phyloP scores from a whole-genome alignment of 2,113 vertebrate genomes.

The Atrichornis clamosus region DNA sequence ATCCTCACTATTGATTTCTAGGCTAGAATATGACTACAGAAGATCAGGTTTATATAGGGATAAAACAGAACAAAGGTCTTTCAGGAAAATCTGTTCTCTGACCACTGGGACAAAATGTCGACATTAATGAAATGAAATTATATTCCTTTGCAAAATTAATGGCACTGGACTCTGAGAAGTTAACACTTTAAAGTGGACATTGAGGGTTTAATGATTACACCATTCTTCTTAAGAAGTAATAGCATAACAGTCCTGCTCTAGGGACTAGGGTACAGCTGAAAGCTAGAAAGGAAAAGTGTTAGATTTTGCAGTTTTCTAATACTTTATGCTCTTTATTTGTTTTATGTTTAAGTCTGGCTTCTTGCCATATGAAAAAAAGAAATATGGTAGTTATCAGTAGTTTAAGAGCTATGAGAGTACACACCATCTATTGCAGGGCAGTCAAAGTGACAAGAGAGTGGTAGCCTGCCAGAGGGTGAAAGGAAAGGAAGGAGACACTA shows the following conservation, averaged over 20 bases:
- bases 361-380: neutral
- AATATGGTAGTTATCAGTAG: neutral
- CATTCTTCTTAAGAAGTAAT: neutral
- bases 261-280: neutral
- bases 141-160: neutral
- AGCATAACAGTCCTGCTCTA: neutral
- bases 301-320: neutral
- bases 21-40: neutral
- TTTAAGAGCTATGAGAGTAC: neutral
- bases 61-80: neutral
- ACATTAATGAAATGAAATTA: neutral
- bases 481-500: neutral
- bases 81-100: neutral
- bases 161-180: neutral
- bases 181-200: neutral
- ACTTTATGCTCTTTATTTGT: constrained; percentile 17
- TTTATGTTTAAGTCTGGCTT: constrained; percentile 19
- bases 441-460: neutral
- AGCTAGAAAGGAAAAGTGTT: neutral
- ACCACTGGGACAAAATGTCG: neutral
- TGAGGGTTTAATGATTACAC: neutral
- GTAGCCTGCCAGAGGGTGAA: neutral
- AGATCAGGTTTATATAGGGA: neutral
- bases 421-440: neutral
- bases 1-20: neutral